A percentile compares a stretch with the other conserved stretches of the same genome.
Conservation (phyloP, 2,888 invertebrate genomes). For the Aspidiotus rigidus region DNA sequence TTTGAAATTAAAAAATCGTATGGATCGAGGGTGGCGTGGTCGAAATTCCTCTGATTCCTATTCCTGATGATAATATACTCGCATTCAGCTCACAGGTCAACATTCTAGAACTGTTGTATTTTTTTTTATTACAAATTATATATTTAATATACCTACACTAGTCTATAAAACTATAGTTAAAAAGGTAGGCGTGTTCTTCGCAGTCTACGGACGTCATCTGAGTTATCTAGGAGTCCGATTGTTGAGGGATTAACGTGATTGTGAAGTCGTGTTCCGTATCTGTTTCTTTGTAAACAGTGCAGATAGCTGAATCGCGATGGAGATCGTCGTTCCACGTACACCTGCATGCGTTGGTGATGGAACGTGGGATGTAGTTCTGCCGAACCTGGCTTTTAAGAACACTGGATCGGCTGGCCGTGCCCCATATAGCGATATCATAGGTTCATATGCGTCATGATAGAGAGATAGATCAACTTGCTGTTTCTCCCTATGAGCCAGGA, state of each 20-base stretch:
- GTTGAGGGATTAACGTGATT: background rate
- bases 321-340: background rate
- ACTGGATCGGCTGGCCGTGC: background rate
- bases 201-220: background rate
- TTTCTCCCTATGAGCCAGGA: no score
- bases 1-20: no score
- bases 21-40: no score
- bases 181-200: background rate
- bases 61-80: no score
- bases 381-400: background rate
- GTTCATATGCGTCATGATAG: background rate
- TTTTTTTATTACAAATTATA: no score
- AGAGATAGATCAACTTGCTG: background rate
- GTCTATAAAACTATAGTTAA: background rate
- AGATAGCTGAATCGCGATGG: no score
- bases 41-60: no score
- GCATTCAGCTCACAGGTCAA: no score
- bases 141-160: no score
- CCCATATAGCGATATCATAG: background rate
- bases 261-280: background rate
- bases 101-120: no score
- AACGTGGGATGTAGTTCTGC: background rate
- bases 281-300: no score
- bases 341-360: background rate
- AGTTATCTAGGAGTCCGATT: background rate